Evolutionary conservation across 2,888 invertebrate genomes (phyloP).

Genomic region (Onthophagus sagittarius): DNA sequence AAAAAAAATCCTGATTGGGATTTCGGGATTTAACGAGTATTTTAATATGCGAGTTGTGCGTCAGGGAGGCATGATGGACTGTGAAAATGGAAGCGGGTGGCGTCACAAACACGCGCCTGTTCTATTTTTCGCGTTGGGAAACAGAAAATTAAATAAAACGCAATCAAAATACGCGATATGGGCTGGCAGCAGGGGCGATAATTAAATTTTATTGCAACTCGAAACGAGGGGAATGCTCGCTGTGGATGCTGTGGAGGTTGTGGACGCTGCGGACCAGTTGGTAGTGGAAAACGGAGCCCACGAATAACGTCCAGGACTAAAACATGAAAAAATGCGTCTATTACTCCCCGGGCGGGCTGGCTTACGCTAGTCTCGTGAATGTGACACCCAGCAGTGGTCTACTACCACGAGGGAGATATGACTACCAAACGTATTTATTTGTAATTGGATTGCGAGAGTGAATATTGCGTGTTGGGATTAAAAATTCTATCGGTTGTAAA

Average conservation of each 20-base stretch:
- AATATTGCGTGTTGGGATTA: not conserved
- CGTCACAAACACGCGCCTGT: not conserved
- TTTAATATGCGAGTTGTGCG: not conserved
- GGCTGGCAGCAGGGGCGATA: not conserved
- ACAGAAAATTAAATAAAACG: not conserved
- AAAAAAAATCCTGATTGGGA: not conserved
- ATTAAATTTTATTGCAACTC: not conserved
- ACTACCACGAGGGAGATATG: not conserved
- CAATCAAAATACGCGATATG: not conserved
- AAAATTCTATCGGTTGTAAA: not conserved
- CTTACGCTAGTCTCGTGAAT: not conserved
- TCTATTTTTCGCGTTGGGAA: not conserved
- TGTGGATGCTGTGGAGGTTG: too few species aligned
- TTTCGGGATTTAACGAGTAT: not conserved
- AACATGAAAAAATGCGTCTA: not conserved
- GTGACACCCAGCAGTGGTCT: not conserved
- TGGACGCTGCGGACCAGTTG: not conserved
- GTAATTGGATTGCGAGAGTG: not conserved
- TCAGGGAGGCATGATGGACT: not conserved
- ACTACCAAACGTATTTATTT: not conserved
- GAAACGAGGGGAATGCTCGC: not conserved
- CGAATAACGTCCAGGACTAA: not conserved
- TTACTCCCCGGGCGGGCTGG: not conserved
- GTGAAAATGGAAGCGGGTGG: not conserved
- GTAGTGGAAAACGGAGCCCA: not conserved